Percentiles rank a stretch among this genome's conserved stretches.
Evolutionary conservation across 2,113 vertebrate genomes (phyloP).

Genomic region (Erythrocercus mccallii): DNA sequence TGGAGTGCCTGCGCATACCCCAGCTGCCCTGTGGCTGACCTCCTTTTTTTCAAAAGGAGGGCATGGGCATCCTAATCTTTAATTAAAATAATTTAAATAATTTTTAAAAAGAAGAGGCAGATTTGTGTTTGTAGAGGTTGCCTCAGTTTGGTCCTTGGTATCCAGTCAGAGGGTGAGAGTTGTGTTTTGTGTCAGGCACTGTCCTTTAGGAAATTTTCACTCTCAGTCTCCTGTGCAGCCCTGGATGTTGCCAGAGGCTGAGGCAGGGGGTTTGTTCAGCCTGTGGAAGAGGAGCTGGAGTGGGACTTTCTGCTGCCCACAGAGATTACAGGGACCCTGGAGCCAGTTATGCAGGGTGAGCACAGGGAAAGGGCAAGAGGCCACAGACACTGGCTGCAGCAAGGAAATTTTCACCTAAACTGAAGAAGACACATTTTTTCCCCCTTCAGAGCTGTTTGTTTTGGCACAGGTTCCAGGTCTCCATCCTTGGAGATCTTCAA

Average conservation of each 20-base stretch:
- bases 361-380: neutral
- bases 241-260: neutral
- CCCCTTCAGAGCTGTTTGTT: neutral
- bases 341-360: neutral
- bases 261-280: neutral
- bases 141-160: neutral
- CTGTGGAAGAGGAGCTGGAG: neutral
- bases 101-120: neutral
- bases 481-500: neutral
- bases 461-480: neutral
- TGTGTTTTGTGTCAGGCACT: neutral
- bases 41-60: neutral
- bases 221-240: neutral
- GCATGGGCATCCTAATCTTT: neutral
- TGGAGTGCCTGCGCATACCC: neutral
- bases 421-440: neutral
- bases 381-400: neutral
- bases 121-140: neutral
- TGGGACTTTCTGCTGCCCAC: neutral
- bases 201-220: neutral
- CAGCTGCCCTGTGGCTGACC: neutral
- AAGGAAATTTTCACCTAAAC: neutral
- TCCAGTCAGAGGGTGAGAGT: neutral
- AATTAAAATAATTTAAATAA: neutral
- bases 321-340: neutral